Percentiles rank a stretch among this genome's conserved stretches.
phyloP scores from a whole-genome alignment of 2,888 invertebrate genomes.

The Melieria picta region DNA sequence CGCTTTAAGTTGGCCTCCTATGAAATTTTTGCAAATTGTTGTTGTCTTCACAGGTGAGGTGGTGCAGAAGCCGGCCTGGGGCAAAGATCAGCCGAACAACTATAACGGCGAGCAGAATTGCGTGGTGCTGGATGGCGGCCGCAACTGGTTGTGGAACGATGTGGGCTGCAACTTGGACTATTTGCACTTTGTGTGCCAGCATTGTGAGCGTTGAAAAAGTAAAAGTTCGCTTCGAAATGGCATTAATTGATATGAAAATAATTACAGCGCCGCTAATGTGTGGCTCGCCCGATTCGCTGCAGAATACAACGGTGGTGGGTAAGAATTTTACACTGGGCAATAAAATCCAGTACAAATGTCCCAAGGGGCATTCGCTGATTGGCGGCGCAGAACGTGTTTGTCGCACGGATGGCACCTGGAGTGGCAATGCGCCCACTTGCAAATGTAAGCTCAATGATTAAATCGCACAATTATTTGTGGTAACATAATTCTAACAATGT shows the following conservation, averaged over 20 bases:
- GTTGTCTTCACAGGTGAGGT: conserved; percentile 72
- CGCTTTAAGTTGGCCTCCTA: background rate
- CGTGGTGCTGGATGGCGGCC: conserved; percentile 90
- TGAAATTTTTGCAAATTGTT: background rate
- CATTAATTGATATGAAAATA: background rate
- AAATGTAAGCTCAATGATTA: conserved; percentile 75
- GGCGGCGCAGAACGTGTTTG: conserved; percentile 78
- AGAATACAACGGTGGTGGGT: conserved; percentile 84
- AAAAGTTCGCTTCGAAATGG: background rate
- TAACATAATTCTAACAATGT: background rate
- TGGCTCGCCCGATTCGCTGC: conserved; percentile 86
- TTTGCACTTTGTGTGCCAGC: conserved; percentile 92
- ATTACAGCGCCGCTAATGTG: conserved; percentile 81
- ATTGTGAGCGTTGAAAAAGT: conserved; percentile 73
- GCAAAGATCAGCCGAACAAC: conserved; percentile 93
- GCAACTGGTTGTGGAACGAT: conserved; percentile 94
- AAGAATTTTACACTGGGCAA: conserved; percentile 76
- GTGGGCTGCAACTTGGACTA: conserved; percentile 94
- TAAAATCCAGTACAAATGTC: conserved; percentile 79
- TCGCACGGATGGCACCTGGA: conserved; percentile 83
- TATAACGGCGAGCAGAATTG: conserved; percentile 96
- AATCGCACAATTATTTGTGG: conserved; percentile 9
- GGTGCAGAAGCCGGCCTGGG: conserved; percentile 86
- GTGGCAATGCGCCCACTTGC: conserved; percentile 81
- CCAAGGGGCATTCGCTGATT: conserved; percentile 82